Evolutionary conservation across 2,888 invertebrate genomes (phyloP).

Genomic region (Andricus quercusramuli): DNA sequence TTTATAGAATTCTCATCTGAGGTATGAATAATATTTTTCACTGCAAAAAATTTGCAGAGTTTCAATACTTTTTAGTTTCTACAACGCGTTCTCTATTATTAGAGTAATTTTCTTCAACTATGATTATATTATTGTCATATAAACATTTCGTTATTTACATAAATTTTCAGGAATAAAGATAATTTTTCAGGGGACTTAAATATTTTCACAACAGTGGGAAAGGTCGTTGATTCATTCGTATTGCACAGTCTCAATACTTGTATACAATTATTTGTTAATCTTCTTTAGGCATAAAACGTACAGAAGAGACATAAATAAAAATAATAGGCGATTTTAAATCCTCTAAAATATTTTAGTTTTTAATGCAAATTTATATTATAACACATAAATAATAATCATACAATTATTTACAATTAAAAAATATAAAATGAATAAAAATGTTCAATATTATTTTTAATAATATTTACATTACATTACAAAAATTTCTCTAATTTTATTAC

Average conservation of each 20-base stretch:
- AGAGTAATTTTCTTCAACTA: constrained; percentile 26
- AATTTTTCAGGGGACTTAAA: not conserved
- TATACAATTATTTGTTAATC: not conserved
- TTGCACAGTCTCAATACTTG: not conserved
- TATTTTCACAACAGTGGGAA: not conserved
- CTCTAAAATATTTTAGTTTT: too few relatives aligned
- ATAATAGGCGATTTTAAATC: too few relatives aligned
- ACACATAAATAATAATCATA: not conserved
- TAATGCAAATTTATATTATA: not conserved
- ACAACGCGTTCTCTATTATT: not conserved
- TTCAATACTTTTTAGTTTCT: not conserved
- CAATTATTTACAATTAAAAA: constrained; percentile 17
- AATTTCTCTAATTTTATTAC: constrained; percentile 8
- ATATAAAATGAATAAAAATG: not conserved
- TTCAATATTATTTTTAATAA: not conserved
- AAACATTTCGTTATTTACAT: constrained; percentile 61
- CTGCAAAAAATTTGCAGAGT: not conserved
- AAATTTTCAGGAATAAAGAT: constrained; percentile 27
- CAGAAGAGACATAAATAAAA: not conserved
- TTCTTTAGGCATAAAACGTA: not conserved
- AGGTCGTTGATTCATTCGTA: not conserved
- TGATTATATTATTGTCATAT: constrained; percentile 61
- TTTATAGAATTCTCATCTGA: not conserved
- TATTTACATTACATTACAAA: constrained; percentile 35
- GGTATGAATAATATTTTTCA: not conserved